phyloP scores from a whole-genome alignment of 2,888 invertebrate genomes.

The Nipponacmea schrenckii region DNA sequence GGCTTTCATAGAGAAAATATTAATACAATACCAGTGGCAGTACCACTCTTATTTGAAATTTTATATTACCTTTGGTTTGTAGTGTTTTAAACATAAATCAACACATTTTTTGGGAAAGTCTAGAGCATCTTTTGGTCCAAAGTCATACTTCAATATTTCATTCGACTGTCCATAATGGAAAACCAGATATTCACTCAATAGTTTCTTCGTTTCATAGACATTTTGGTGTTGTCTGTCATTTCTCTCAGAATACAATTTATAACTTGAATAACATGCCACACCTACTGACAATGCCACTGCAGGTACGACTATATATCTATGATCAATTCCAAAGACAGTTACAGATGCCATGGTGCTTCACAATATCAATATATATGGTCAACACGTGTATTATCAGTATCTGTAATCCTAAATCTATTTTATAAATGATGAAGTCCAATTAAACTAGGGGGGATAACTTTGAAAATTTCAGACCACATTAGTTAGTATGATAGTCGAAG shows the following conservation, averaged over 20 bases:
- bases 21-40: too few relatives aligned
- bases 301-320: constrained; percentile 43
- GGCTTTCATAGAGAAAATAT: too few relatives aligned
- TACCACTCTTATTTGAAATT: too few relatives aligned
- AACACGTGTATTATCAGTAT: too few relatives aligned
- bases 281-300: constrained; percentile 45
- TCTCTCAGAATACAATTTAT: constrained; percentile 37
- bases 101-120: constrained; percentile 64
- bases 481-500: too few relatives aligned
- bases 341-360: constrained; percentile 35
- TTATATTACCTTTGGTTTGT: constrained; percentile 41
- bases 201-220: constrained; percentile 60
- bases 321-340: constrained; percentile 46
- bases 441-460: too few relatives aligned
- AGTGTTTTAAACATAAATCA: constrained; percentile 60
- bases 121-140: constrained; percentile 57
- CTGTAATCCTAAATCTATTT: too few relatives aligned
- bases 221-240: constrained; percentile 30
- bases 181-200: constrained; percentile 60
- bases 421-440: too few relatives aligned
- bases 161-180: constrained; percentile 60
- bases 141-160: constrained; percentile 53
- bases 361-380: too few relatives aligned
- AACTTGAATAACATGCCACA: constrained; percentile 49
- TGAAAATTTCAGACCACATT: too few relatives aligned